Evolutionary conservation across 2,888 invertebrate genomes (phyloP), one percentile per base, ranked within the genome.

Genomic region (Erpobdella octoculata): DNA sequence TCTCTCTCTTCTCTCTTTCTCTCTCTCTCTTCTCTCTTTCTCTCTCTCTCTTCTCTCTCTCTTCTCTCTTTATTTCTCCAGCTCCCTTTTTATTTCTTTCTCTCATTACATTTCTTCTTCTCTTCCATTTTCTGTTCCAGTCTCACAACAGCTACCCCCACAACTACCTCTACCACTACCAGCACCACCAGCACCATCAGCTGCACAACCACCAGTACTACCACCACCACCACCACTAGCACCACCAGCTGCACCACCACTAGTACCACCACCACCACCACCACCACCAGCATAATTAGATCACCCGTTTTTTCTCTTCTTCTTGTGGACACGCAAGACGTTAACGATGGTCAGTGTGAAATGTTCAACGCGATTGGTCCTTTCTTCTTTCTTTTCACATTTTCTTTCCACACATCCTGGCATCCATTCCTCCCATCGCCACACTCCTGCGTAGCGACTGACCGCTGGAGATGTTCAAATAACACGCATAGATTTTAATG

Each of bases 51-150:
- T 64, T 33, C 64, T 18, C 31, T 33, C 64, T 33, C 64, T 61
- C 31, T 18, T 70, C 70, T 70, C 21, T 70, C 61, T 64, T 33
- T 70, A 28, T 64, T n/a, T 70, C 61, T 70, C 62, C 64, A 18
- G 15, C 31, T 70, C 70, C 64, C 62, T 70, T 61, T 64, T 21
- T 64, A 15, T 70, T 21, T 70, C 61, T 59, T 21, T 12, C 0
- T 15, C 1, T 2, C 31, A 15, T 64, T 28, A 33, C 35, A 28
- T 8, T 15, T 2, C 12, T 64, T 33, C 25, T 2, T 0, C n/a
- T 0, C 31, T n/a, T 5, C n/a, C 8, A 33, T 62, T 5, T 18
- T 59, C 12, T 59, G 15, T 18, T 59, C 61, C 46, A 15, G 46
- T 46, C 46, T 25, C 0, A 53, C 21, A 2, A 53, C 3, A 25